Base-by-base conservation (phyloP, 2,888 invertebrate genomes). In the Cylloceria caligata region DNA sequence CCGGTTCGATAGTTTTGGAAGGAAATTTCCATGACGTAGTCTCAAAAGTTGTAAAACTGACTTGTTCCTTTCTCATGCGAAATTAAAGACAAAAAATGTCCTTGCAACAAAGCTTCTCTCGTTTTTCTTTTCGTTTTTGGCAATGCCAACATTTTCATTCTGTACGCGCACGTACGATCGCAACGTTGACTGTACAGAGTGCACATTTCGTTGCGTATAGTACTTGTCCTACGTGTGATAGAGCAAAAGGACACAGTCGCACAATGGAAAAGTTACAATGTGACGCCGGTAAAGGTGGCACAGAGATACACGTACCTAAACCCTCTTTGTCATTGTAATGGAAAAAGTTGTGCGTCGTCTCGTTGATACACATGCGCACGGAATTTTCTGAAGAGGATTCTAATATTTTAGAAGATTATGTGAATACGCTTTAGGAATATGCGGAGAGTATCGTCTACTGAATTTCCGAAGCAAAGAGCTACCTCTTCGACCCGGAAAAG, bases 181-280 rank as follows among this genome's bases (percentile, higher is more conserved):
- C 21, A 21, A 49, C 49, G 49, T 49, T 49, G 11, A 49, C 19
- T 49, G 1, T 24, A 21, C 49, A 13, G 49, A 11, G 21, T 24
- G 49, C 49, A 49, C 21, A 2, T 13, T 24, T 6, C 49, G 49
- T 49, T 21, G 21, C 49, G 21, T 24, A 49, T 9, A 49, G 49
- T 49, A 49, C 49, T 49, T 49, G 49, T 49, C 21, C 49, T 21
- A 49, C 49, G 49, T 49, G 49, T 21, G 49, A 49, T 49, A 49
- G 49, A 49, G 49, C 21, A 49, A 49, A 19, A 49, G 21, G 49
- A 49, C 11, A 49, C 11, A 3, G 21, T 49, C 21, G 49, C 49
- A 49, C 21, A 49, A 49, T 49, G 49, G 49, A 21, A 49, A 47
- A 47, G 16, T 47, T 16, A 47, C 19, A 7, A 16, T 6, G 19